Conservation (phyloP, 2,113 vertebrate species). For the Chloropsis cyanopogon region DNA sequence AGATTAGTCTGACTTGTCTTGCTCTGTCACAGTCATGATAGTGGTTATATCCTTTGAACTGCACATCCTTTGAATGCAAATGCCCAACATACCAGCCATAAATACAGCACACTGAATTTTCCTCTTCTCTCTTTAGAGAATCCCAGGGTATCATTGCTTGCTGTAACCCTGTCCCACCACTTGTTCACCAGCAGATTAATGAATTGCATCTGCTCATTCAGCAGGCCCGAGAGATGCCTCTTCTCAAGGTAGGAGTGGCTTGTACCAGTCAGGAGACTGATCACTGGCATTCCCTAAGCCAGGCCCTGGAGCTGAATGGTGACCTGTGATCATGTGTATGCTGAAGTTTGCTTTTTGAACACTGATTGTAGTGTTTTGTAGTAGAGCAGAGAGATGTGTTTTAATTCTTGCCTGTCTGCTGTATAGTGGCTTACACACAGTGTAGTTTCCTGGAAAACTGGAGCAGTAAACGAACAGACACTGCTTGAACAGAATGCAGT, state of each 20-base stretch:
- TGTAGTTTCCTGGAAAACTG: background rate
- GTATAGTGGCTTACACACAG: background rate
- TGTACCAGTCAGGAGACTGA: background rate
- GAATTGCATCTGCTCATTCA: slow-evolving; percentile 89
- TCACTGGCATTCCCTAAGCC: background rate
- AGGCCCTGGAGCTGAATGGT: background rate
- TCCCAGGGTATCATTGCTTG: slow-evolving; percentile 93
- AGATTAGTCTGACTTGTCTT: background rate
- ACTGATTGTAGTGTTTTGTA: background rate
- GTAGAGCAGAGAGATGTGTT: background rate
- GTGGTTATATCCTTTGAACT: background rate
- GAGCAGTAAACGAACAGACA: background rate
- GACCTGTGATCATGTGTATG: background rate
- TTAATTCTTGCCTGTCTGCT: background rate
- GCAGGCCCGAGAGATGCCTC: slow-evolving; percentile 89
- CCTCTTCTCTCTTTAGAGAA: slow-evolving; percentile 77
- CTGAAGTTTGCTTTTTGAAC: background rate
- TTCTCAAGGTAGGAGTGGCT: slow-evolving; percentile 84
- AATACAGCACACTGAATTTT: background rate
- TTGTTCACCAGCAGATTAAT: slow-evolving; percentile 92
- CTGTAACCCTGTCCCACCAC: slow-evolving; percentile 90
- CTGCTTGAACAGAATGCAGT: background rate
- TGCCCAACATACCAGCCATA: background rate
- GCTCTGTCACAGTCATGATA: background rate
- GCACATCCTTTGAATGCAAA: background rate